Percentiles rank a stretch among this genome's conserved stretches.
Evolutionary conservation across 2,888 invertebrate species (phyloP).

Genomic region (Cylindroiulus punctatus): DNA sequence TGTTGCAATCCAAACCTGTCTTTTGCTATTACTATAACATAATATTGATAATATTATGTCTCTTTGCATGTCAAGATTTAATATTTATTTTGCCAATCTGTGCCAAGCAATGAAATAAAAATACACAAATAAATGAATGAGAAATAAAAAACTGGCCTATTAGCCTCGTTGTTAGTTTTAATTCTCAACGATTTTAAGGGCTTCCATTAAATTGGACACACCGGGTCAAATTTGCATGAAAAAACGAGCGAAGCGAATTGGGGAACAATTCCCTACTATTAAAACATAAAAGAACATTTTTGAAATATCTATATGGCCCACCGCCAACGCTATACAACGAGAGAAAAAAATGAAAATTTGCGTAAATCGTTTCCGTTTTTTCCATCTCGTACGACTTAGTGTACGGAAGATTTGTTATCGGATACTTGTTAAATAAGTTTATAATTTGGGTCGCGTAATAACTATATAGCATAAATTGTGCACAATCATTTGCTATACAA

Average conservation of each 20-base stretch:
- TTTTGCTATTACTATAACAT: not conserved
- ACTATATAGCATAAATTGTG: constrained; percentile 36
- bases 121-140: constrained; percentile 28
- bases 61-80: not conserved
- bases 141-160: constrained; percentile 34
- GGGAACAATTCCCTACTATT: not conserved
- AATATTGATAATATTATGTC: not conserved
- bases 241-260: constrained; percentile 36
- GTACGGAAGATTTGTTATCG: constrained; percentile 18
- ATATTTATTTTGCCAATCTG: constrained; percentile 2
- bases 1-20: not conserved
- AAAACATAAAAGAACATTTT: constrained; percentile 15
- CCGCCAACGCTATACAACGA: not conserved
- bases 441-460: constrained; percentile 35
- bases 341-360: not conserved
- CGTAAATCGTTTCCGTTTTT: not conserved
- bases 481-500: constrained; percentile 30
- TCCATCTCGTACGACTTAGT: not conserved
- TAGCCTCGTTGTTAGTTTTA: constrained; percentile 43
- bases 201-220: constrained; percentile 47
- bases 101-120: constrained; percentile 42
- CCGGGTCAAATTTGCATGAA: constrained; percentile 31
- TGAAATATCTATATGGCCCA: not conserved
- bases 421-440: constrained; percentile 19
- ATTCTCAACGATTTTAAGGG: constrained; percentile 36